Conservation (phyloP, 2,888 invertebrate species). For the Cantharis rustica region DNA sequence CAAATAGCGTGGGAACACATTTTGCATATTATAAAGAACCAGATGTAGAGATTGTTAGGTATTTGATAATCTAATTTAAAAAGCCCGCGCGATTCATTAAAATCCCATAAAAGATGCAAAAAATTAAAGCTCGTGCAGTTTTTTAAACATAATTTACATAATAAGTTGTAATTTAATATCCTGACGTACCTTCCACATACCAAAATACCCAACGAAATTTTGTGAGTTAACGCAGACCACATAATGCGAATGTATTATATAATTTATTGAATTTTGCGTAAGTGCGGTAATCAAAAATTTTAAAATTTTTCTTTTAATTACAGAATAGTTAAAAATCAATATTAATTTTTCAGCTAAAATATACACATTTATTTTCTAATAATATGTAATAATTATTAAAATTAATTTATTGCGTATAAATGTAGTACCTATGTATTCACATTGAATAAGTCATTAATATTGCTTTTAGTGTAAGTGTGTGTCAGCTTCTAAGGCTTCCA, state of each 20-base stretch:
- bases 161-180: background rate
- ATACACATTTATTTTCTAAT: background rate
- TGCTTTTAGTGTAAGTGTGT: background rate
- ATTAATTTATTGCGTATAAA: background rate
- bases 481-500: background rate
- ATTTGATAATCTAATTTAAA: background rate
- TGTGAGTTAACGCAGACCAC: background rate
- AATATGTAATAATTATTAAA: background rate
- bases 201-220: background rate
- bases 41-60: background rate
- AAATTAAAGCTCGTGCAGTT: background rate
- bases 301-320: too few relatives aligned
- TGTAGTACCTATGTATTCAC: background rate
- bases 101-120: background rate
- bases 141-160: background rate
- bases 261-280: background rate
- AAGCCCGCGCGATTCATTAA: background rate
- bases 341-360: background rate
- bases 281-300: too few relatives aligned
- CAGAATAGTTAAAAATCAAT: too few relatives aligned
- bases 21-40: background rate
- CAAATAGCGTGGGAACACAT: slow-evolving; percentile 21
- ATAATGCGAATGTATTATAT: background rate
- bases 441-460: background rate
- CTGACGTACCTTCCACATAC: background rate